A percentile compares a stretch with the other conserved stretches of the same genome.
Evolutionary conservation across 1,140 invertebrate species (phyloP).

Genomic region (Drosophila erecta): DNA sequence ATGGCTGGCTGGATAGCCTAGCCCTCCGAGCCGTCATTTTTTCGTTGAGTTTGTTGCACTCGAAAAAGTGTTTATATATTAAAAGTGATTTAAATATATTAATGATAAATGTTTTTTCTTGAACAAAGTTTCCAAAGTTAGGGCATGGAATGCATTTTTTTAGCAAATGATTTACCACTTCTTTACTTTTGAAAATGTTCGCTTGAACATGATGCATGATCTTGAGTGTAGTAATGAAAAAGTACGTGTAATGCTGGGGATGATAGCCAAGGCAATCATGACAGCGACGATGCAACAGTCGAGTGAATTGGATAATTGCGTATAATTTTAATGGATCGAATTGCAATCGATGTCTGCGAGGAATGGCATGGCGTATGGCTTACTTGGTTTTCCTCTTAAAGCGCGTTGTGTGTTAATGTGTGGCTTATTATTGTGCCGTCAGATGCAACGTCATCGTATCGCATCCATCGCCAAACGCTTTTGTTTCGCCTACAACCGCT

Average conservation of each 20-base stretch:
- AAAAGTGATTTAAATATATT: too few species aligned
- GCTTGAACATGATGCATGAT: too few species aligned
- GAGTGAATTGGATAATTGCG: slow-evolving; percentile 78
- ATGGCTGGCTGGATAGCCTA: slow-evolving; percentile 43
- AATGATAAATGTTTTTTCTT: too few species aligned
- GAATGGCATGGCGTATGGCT: slow-evolving; percentile 19
- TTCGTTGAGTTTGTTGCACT: slow-evolving; percentile 1
- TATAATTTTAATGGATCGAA: slow-evolving; percentile 59
- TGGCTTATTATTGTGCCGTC: slow-evolving; percentile 15
- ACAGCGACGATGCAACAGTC: slow-evolving; percentile 52
- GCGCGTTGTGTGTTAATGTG: slow-evolving; percentile 41
- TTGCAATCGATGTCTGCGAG: slow-evolving; percentile 21
- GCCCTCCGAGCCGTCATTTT: slow-evolving; percentile 57
- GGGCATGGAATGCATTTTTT: not conserved
- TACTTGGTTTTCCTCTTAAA: slow-evolving; percentile 54
- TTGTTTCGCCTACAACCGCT: slow-evolving; percentile 56
- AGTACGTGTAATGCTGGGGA: slow-evolving; percentile 27
- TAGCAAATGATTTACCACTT: too few species aligned
- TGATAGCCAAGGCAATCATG: slow-evolving; percentile 42
- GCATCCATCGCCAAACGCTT: slow-evolving; percentile 18
- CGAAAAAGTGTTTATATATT: not conserved
- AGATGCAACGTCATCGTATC: slow-evolving; percentile 30
- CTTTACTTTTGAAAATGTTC: too few species aligned
- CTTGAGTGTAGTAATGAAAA: slow-evolving; percentile 10
- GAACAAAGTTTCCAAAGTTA: not conserved